Evolutionary conservation across 2,113 vertebrate genomes (phyloP).

Genomic region (Delphinus delphis): DNA sequence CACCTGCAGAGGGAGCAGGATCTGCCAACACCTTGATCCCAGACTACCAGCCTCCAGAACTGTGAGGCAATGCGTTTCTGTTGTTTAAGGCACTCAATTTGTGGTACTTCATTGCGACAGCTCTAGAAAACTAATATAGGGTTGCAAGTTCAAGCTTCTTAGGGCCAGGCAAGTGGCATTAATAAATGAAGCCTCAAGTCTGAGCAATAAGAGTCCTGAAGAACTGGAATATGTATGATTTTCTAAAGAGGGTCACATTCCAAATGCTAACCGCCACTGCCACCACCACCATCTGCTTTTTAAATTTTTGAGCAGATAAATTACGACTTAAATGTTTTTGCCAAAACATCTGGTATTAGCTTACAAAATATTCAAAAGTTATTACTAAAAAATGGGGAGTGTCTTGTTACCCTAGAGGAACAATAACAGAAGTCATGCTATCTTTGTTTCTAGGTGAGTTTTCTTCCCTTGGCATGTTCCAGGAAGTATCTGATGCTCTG

Average conservation of each 20-base stretch:
- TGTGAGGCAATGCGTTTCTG: not conserved
- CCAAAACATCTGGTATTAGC: not conserved
- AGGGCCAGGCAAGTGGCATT: not conserved
- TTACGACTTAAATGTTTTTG: constrained; percentile 7
- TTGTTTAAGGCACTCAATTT: not conserved
- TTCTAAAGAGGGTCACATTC: not conserved
- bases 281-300: not conserved
- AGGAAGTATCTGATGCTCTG: not conserved
- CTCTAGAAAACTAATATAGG: not conserved
- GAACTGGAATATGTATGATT: not conserved
- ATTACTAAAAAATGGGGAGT: not conserved
- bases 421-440: not conserved
- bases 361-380: constrained; percentile 15
- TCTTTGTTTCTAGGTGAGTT: not conserved
- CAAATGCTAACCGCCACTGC: not conserved
- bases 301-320: not conserved
- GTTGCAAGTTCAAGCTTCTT: not conserved
- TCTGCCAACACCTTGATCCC: not conserved
- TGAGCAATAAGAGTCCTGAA: not conserved
- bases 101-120: not conserved
- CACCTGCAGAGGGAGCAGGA: not conserved
- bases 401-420: not conserved
- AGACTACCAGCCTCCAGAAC: not conserved
- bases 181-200: not conserved
- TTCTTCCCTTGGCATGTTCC: not conserved